Evolutionary conservation across 2,888 invertebrate genomes (phyloP).

Genomic region (Gymnosoma rotundatum): DNA sequence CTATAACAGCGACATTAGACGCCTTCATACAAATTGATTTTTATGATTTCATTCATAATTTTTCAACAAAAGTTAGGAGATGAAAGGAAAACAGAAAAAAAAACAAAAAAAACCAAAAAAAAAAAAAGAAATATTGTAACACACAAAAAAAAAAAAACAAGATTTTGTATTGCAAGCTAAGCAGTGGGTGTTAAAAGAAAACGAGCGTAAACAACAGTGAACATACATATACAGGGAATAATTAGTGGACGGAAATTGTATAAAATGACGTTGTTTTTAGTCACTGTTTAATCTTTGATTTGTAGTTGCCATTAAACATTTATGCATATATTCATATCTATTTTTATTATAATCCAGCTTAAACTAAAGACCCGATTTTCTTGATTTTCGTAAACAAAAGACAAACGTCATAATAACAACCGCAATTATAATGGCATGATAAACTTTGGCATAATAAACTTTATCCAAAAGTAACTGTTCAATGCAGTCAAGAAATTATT

Average conservation of each 20-base stretch:
- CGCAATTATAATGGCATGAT: too few species aligned
- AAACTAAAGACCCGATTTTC: slow-evolving; percentile 54
- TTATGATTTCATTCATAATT: slow-evolving; percentile 59
- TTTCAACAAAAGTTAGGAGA: neutral
- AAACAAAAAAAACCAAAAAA: neutral
- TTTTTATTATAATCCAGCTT: slow-evolving; percentile 18
- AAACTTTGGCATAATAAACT: slow-evolving; percentile 6
- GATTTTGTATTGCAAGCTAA: neutral
- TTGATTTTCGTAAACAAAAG: slow-evolving; percentile 26
- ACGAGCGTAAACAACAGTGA: neutral
- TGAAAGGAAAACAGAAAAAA: neutral
- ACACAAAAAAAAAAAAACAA: slow-evolving; percentile 18
- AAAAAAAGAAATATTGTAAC: slow-evolving; percentile 12
- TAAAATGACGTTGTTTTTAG: slow-evolving; percentile 48
- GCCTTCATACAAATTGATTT: slow-evolving; percentile 37
- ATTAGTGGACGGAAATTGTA: slow-evolving; percentile 63
- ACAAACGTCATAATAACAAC: neutral
- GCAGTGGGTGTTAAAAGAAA: slow-evolving; percentile 26
- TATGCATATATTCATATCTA: neutral
- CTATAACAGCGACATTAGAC: slow-evolving; percentile 18
- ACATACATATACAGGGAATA: slow-evolving; percentile 12
- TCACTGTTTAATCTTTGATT: slow-evolving; percentile 9
- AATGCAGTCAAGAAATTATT: slow-evolving; percentile 11
- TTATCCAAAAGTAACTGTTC: slow-evolving; percentile 22
- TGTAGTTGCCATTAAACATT: neutral